phyloP scores from a whole-genome alignment of 2,797 vertebrate species.

The Acrocephalus scirpaceus region DNA sequence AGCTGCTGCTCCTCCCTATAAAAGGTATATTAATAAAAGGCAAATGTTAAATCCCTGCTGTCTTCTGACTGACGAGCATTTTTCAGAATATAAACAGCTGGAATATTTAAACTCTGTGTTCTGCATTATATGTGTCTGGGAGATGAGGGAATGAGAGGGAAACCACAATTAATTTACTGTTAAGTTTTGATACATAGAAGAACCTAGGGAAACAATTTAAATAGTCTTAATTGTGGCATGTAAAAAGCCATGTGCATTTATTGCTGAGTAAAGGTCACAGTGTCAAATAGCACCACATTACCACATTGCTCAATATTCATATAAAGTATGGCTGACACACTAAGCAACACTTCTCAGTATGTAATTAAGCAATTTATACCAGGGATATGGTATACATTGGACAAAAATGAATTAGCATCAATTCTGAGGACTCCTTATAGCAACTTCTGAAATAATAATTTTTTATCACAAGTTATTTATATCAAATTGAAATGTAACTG shows the following conservation, averaged over 20 bases:
- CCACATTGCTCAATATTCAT: background rate
- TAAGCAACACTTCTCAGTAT: background rate
- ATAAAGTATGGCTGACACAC: background rate
- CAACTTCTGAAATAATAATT: background rate
- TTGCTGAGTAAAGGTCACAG: background rate
- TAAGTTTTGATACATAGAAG: background rate
- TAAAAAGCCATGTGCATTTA: background rate
- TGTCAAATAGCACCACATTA: background rate
- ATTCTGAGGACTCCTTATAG: background rate
- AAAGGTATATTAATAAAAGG: background rate
- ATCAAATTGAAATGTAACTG: background rate
- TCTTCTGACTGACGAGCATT: background rate
- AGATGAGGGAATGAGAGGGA: background rate
- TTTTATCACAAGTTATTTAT: background rate
- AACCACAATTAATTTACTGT: background rate
- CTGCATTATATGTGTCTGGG: background rate
- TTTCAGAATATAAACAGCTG: background rate
- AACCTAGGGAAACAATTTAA: conserved; percentile 3
- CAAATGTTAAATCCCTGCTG: background rate
- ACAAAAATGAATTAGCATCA: background rate
- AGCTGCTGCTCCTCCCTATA: background rate
- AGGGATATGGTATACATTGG: background rate
- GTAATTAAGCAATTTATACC: background rate
- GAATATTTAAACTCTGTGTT: background rate
- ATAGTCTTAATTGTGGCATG: background rate